A percentile compares a stretch with the other conserved stretches of the same genome.
phyloP scores from a whole-genome alignment of 2,888 invertebrate genomes.

The Cacoxenus indagator region DNA sequence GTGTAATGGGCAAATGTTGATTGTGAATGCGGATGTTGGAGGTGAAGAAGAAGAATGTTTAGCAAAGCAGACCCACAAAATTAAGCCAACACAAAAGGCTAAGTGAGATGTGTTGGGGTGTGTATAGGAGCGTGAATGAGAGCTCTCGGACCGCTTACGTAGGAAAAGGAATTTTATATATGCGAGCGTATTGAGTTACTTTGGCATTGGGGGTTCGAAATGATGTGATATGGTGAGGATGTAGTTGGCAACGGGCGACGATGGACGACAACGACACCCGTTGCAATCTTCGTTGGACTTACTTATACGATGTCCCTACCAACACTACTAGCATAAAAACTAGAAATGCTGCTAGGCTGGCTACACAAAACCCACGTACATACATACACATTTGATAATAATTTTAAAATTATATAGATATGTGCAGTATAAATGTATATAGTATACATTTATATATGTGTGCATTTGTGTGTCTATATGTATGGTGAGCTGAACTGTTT shows the following conservation, averaged over 20 bases:
- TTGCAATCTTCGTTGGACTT: background rate
- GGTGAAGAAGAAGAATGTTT: background rate
- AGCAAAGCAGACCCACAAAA: too few relatives aligned
- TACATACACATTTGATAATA: background rate
- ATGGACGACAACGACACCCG: background rate
- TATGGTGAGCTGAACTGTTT: background rate
- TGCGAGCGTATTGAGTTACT: background rate
- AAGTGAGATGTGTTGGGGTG: background rate
- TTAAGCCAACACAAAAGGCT: too few relatives aligned
- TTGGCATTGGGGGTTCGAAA: background rate
- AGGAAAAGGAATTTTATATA: background rate
- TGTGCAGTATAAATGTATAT: background rate
- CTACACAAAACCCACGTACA: background rate
- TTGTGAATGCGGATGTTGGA: background rate
- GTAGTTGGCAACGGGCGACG: background rate
- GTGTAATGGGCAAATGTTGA: background rate
- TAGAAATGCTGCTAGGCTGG: background rate
- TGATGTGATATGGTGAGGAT: background rate
- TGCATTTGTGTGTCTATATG: background rate
- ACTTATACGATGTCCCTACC: background rate
- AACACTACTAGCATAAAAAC: background rate
- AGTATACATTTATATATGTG: constrained; percentile 22
- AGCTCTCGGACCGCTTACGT: background rate
- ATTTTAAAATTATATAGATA: constrained; percentile 14
- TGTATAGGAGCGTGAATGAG: too few relatives aligned